Conservation (phyloP, 2,888 invertebrate species). For the Parnassius apollo region DNA sequence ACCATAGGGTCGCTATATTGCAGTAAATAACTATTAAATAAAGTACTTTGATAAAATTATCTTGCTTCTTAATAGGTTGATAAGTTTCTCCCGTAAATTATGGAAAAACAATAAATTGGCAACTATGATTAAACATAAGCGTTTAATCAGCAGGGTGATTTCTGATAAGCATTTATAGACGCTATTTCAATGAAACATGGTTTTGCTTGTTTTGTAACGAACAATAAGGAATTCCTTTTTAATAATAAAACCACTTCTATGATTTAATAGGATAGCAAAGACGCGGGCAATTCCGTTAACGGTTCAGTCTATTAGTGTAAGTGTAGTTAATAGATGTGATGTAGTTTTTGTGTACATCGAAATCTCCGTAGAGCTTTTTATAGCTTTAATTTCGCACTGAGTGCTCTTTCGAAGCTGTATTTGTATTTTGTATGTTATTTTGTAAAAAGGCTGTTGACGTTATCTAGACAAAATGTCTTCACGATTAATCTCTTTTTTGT, state of each 20-base stretch:
- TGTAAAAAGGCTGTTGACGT: no score
- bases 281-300: background rate
- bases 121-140: constrained; percentile 16
- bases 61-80: no score
- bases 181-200: constrained; percentile 22
- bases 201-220: constrained; percentile 20
- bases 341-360: background rate
- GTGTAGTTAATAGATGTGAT: background rate
- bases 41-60: no score
- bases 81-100: background rate
- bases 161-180: constrained; percentile 23
- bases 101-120: constrained; percentile 1
- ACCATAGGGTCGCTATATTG: no score
- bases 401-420: no score
- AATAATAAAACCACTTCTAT: constrained; percentile 7
- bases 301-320: background rate
- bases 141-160: constrained; percentile 12
- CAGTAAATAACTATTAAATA: no score
- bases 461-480: no score
- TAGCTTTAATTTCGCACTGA: no score
- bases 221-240: constrained; percentile 19
- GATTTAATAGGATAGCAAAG: constrained; percentile 5
- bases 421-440: no score
- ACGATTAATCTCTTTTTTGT: no score
- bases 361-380: background rate